Percentiles rank a stretch among this genome's conserved stretches.
Conservation (phyloP, 2,888 invertebrate species). For the Bombylius major region DNA sequence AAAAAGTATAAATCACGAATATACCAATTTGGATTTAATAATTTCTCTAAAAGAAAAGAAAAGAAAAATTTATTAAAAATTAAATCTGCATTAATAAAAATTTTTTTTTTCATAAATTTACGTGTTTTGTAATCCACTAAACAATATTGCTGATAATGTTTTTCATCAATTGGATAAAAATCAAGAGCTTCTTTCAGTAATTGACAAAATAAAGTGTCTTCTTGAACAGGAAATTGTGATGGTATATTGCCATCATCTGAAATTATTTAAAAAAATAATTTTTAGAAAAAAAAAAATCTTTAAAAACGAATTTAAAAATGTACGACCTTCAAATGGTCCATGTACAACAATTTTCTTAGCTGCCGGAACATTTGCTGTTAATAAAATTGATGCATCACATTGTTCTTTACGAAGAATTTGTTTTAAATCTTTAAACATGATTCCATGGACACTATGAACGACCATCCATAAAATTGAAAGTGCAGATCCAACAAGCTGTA, state of each 20-base stretch:
- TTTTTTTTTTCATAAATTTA: constrained; percentile 39
- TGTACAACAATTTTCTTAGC: constrained; percentile 98
- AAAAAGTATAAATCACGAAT: constrained; percentile 93
- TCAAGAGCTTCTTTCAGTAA: constrained; percentile 91
- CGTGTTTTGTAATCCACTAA: constrained; percentile 97
- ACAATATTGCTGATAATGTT: constrained; percentile 78
- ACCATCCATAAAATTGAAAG: constrained; percentile 96
- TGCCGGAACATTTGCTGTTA: constrained; percentile 97
- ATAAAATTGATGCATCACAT: constrained; percentile 92
- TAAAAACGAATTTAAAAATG: constrained; percentile 38
- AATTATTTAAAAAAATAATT: constrained; percentile 7
- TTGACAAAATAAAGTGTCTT: constrained; percentile 92
- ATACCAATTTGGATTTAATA: constrained; percentile 88
- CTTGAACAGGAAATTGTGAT: constrained; percentile 95
- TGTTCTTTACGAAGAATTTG: constrained; percentile 98
- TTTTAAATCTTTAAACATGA: constrained; percentile 98
- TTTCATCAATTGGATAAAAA: constrained; percentile 92
- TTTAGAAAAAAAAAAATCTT: constrained; percentile 11
- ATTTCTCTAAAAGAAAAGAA: constrained; percentile 61
- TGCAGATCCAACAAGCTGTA: constrained; percentile 73
- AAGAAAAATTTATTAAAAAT: not conserved
- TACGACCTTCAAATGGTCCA: constrained; percentile 47
- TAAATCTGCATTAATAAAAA: not conserved
- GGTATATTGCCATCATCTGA: constrained; percentile 88
- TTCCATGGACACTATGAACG: constrained; percentile 95